These are phyloP conservation scores for Drosophila triauraria DNA, from an alignment of 1,140 invertebrate genomes.

Conservation along the genomic window DNA sequence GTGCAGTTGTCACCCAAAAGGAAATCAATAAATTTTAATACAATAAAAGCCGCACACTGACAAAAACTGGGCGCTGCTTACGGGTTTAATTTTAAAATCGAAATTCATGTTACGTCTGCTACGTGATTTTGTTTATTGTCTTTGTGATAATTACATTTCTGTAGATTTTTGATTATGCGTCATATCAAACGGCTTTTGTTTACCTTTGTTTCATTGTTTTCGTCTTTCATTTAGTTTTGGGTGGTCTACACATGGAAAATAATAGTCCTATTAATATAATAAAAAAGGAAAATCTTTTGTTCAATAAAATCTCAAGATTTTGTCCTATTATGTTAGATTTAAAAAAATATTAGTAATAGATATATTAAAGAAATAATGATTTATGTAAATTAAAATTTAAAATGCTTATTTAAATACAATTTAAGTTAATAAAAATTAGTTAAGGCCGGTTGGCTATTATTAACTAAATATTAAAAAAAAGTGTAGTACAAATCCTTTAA, in stretches of 20 bases:
- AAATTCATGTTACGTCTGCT: not conserved
- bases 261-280: not conserved
- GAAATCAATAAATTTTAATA: conserved; percentile 75
- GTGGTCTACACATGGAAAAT: not conserved
- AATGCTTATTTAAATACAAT: too few species aligned
- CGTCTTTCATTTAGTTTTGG: conserved; percentile 3
- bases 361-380: too few species aligned
- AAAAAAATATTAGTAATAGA: too few species aligned
- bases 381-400: too few species aligned
- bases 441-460: too few species aligned
- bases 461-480: too few species aligned
- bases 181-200: conserved; percentile 1
- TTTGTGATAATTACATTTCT: not conserved
- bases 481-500: too few species aligned
- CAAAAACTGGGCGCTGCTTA: not conserved
- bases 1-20: conserved; percentile 62
- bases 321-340: too few species aligned
- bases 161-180: conserved; percentile 4
- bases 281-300: not conserved
- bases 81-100: not conserved
- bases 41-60: conserved; percentile 42
- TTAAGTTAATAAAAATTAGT: too few species aligned
- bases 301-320: not conserved
- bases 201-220: conserved; percentile 6
- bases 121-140: not conserved